Evolutionary conservation across 2,113 vertebrate genomes (phyloP).

Genomic region (Noturus placidus): DNA sequence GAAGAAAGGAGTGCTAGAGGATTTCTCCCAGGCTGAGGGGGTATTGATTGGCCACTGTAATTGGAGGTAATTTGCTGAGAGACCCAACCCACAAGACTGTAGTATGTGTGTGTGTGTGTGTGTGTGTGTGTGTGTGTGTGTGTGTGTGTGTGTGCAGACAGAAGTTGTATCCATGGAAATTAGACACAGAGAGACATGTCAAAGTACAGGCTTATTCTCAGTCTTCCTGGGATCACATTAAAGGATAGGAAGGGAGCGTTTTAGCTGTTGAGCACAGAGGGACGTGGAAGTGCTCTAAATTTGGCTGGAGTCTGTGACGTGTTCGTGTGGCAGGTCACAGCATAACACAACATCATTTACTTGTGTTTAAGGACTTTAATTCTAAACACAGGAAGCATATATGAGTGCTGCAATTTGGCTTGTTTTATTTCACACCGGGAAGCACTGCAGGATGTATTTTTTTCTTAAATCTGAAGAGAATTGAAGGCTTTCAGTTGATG

Average conservation of each 20-base stretch:
- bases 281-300: slow-evolving; percentile 35
- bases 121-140: neutral
- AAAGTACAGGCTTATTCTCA: slow-evolving; percentile 2
- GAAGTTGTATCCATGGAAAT: slow-evolving; percentile 31
- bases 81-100: slow-evolving; percentile 22
- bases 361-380: slow-evolving; percentile 35
- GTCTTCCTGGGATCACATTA: slow-evolving; percentile 3
- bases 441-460: neutral
- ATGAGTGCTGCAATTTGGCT: slow-evolving; percentile 31
- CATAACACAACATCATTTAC: neutral
- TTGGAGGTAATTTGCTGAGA: slow-evolving; percentile 66
- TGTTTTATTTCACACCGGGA: slow-evolving; percentile 20
- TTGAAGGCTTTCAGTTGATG: slow-evolving; percentile 21
- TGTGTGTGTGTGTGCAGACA: slow-evolving; percentile 6
- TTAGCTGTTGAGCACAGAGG: slow-evolving; percentile 18
- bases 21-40: slow-evolving; percentile 49
- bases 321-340: slow-evolving; percentile 15
- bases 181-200: neutral
- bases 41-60: slow-evolving; percentile 70
- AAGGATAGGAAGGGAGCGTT: slow-evolving; percentile 14
- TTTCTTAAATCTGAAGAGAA: neutral
- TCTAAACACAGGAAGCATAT: slow-evolving; percentile 36
- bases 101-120: neutral
- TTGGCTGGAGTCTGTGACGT: neutral
- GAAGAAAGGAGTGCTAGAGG: slow-evolving; percentile 46